A percentile compares a stretch with the other conserved stretches of the same genome.
Evolutionary conservation across 92 coral and sea anemone species (phyloP).

Genomic region (Epizoanthus fatuus): DNA sequence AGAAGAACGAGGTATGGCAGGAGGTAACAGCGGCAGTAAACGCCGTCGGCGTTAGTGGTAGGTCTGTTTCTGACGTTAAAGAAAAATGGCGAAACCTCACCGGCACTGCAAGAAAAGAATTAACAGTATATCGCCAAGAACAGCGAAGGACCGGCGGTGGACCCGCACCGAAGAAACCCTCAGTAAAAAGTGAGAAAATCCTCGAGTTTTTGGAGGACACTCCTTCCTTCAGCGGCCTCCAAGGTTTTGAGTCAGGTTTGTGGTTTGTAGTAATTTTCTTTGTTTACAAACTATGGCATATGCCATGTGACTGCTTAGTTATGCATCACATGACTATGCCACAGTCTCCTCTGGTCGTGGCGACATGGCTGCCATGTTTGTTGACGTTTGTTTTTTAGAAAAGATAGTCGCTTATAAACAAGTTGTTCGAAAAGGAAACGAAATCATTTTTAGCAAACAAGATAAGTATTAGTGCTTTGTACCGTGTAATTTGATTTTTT

Average conservation of each 20-base stretch:
- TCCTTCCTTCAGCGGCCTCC: conserved; percentile 35
- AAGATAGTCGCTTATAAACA: too few relatives aligned
- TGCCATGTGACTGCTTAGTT: too few relatives aligned
- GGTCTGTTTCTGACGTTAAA: conserved; percentile 34
- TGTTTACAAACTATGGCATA: too few relatives aligned
- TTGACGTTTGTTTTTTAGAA: too few relatives aligned
- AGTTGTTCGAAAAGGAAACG: too few relatives aligned
- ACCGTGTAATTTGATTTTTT: too few relatives aligned
- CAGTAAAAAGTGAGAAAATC: conserved; percentile 14
- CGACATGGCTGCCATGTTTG: too few relatives aligned
- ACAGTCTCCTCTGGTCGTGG: too few relatives aligned
- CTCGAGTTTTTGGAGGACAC: conserved; percentile 20
- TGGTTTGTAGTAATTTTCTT: background rate
- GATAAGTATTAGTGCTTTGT: too few relatives aligned
- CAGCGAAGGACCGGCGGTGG: conserved; percentile 47
- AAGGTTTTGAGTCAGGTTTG: conserved; percentile 52
- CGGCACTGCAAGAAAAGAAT: conserved; percentile 30
- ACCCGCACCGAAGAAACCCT: conserved; percentile 4
- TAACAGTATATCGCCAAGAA: conserved; percentile 21
- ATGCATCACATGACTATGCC: too few relatives aligned
- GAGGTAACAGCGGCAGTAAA: conserved; percentile 29
- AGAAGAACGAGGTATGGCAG: conserved; percentile 44
- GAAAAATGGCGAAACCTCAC: conserved; percentile 51
- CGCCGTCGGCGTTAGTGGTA: background rate
- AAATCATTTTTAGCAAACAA: too few relatives aligned